Conservation (phyloP, 2,113 vertebrate genomes). For the Eleginops maclovinus region DNA sequence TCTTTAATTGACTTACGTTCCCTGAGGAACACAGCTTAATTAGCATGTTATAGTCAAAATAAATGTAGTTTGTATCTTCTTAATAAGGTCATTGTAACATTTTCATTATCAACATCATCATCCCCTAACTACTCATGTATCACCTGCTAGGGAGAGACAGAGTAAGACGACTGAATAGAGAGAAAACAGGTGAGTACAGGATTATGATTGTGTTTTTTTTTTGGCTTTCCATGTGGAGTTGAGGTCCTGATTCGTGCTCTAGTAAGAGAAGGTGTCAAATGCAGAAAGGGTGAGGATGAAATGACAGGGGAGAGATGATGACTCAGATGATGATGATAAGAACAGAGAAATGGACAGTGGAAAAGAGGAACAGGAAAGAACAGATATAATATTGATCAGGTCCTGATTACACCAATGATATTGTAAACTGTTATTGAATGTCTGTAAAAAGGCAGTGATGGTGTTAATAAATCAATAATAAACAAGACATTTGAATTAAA, state of each 20-base stretch:
- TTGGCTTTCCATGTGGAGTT: constrained; percentile 46
- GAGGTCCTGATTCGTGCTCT: constrained; percentile 43
- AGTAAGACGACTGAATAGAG: constrained; percentile 12
- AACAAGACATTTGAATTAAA: too few species aligned
- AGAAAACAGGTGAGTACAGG: constrained; percentile 27
- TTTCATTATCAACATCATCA: constrained; percentile 25
- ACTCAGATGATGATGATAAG: neutral
- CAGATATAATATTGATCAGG: too few species aligned
- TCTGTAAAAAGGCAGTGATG: too few species aligned
- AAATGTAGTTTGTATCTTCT: constrained; percentile 30
- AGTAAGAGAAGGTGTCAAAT: neutral
- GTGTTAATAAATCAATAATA: too few species aligned
- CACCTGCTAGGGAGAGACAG: constrained; percentile 47
- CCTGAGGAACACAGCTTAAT: constrained; percentile 26
- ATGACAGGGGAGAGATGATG: neutral
- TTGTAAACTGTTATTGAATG: too few species aligned
- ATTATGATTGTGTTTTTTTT: constrained; percentile 62
- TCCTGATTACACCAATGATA: too few species aligned
- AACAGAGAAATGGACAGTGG: neutral
- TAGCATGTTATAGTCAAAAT: constrained; percentile 26
- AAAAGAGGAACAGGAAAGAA: too few species aligned
- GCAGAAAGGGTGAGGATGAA: neutral
- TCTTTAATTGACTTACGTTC: constrained; percentile 37
- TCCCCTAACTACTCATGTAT: constrained; percentile 26
- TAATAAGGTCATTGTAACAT: constrained; percentile 50